Percentiles rank a stretch among this genome's conserved stretches.
phyloP scores from a whole-genome alignment of 2,797 vertebrate species.

The Limosa lapponica region DNA sequence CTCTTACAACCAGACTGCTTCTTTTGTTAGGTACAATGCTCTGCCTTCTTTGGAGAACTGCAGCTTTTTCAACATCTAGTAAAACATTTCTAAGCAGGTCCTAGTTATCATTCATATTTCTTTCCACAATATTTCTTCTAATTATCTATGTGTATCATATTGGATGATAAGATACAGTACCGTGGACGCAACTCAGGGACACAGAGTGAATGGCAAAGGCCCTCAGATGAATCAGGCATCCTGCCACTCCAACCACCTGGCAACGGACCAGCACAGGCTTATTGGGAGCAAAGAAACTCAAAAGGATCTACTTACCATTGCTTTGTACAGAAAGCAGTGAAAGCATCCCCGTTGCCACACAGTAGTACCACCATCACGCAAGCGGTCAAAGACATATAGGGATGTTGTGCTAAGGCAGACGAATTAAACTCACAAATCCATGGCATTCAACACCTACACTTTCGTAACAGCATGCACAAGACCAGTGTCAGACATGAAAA shows the following conservation, averaged over 20 bases:
- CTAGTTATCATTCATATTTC: not conserved
- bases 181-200: not conserved
- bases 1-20: not conserved
- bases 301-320: not conserved
- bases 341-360: not conserved
- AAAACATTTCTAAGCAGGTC: not conserved
- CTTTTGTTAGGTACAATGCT: not conserved
- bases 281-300: not conserved
- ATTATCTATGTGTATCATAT: not conserved
- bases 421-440: not conserved
- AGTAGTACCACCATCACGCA: not conserved
- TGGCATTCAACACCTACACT: not conserved
- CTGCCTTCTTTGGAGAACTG: not conserved
- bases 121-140: not conserved
- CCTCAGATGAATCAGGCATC: not conserved
- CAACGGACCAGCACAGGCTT: not conserved
- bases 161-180: not conserved
- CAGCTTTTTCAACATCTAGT: not conserved
- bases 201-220: not conserved
- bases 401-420: not conserved
- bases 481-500: not conserved
- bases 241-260: not conserved
- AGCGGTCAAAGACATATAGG: not conserved
- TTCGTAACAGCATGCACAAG: not conserved
- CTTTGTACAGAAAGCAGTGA: not conserved